Conservation (phyloP, 2,113 vertebrate species). For the Cyrtonyx montezumae region DNA sequence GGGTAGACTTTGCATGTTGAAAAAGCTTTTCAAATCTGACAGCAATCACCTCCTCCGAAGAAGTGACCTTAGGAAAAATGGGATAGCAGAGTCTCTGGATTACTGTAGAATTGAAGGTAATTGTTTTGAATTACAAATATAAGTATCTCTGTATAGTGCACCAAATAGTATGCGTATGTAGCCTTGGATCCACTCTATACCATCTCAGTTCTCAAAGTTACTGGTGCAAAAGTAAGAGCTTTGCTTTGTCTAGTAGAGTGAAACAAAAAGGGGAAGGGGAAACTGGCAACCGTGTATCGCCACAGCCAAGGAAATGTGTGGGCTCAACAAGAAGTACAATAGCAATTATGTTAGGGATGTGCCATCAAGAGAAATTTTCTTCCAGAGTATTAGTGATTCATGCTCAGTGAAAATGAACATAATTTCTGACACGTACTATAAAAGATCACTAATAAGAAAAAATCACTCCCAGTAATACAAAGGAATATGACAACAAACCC, state of each 20-base stretch:
- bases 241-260: background rate
- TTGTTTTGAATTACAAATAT: background rate
- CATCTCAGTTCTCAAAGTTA: background rate
- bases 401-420: background rate
- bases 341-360: background rate
- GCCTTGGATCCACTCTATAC: background rate
- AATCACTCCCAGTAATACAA: background rate
- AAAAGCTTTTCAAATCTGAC: background rate
- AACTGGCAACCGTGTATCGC: background rate
- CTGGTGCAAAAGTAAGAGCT: background rate
- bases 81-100: background rate
- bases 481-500: background rate
- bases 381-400: background rate
- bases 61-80: background rate
- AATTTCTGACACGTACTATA: background rate
- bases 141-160: background rate
- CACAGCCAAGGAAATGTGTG: background rate
- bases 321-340: background rate
- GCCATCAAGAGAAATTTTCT: background rate
- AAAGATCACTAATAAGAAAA: background rate
- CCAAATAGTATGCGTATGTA: background rate
- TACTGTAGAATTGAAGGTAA: background rate
- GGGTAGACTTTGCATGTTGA: background rate
- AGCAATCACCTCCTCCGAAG: background rate
- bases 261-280: background rate